phyloP scores from a whole-genome alignment of 1,140 invertebrate species.

The Halesus radiatus region DNA sequence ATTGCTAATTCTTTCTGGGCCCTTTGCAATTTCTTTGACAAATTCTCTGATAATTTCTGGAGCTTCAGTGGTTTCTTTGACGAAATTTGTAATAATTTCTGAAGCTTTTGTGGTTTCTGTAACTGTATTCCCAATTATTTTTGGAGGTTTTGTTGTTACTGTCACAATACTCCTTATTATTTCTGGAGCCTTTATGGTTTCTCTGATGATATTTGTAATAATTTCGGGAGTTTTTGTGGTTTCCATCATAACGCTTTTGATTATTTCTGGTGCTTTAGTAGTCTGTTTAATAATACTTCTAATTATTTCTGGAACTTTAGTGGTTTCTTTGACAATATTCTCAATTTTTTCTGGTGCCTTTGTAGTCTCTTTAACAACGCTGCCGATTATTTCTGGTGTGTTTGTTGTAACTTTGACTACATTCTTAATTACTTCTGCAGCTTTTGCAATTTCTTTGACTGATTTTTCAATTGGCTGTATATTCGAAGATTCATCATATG shows the following conservation, averaged over 20 bases:
- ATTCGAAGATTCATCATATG: not conserved
- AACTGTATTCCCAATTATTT: not conserved
- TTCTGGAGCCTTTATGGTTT: constrained; percentile 7
- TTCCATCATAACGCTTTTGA: not conserved
- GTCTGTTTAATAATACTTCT: not conserved
- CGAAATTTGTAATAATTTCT: not conserved
- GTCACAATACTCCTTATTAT: not conserved
- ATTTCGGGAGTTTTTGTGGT: not conserved
- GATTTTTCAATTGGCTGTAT: not conserved
- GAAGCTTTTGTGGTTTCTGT: not conserved
- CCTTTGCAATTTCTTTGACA: not conserved
- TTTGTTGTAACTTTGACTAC: not conserved
- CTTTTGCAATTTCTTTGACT: not conserved
- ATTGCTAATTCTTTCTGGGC: constrained; percentile 9
- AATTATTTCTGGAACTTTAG: not conserved
- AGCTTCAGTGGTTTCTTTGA: not conserved
- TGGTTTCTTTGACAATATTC: not conserved
- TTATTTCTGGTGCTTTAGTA: constrained; percentile 8
- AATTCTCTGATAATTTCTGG: not conserved
- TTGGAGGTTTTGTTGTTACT: not conserved
- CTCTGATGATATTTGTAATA: not conserved
- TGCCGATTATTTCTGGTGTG: not conserved
- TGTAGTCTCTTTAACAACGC: not conserved
- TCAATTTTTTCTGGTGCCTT: constrained; percentile 12
- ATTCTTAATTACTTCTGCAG: constrained; percentile 14